Evolutionary conservation across 2,888 invertebrate species (phyloP).

Genomic region (Pyrocoelia pectoralis): DNA sequence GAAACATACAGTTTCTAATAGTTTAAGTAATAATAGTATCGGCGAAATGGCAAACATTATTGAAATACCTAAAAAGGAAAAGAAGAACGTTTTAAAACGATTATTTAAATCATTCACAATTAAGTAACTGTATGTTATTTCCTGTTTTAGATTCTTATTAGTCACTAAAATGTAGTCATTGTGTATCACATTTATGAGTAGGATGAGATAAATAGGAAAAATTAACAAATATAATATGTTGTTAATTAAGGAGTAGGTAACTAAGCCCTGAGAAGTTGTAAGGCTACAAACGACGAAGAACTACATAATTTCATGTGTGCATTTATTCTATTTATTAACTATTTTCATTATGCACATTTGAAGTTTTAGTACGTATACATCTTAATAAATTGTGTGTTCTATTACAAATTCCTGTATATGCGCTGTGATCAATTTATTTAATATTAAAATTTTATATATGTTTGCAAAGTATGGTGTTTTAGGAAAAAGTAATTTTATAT

Average conservation of each 20-base stretch:
- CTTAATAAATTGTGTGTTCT: conserved; percentile 33
- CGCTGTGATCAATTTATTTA: conserved; percentile 41
- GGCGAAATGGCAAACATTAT: conserved; percentile 41
- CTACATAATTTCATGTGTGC: conserved; percentile 19
- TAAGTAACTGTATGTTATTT: conserved; percentile 16
- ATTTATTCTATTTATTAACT: conserved; percentile 29
- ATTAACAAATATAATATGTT: too few relatives aligned
- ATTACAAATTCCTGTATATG: conserved; percentile 38
- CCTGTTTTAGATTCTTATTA: conserved; percentile 18
- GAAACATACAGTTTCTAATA: conserved; percentile 42
- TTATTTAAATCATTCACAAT: conserved; percentile 30
- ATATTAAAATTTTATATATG: conserved; percentile 26
- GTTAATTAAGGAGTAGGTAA: too few relatives aligned
- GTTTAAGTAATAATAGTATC: conserved; percentile 45
- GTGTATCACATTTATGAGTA: not conserved
- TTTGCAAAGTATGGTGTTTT: conserved; percentile 25
- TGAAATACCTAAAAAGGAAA: conserved; percentile 61
- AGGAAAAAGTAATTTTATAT: conserved; percentile 25
- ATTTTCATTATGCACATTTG: conserved; percentile 13
- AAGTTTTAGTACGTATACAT: conserved; percentile 11
- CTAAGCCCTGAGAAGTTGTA: not conserved
- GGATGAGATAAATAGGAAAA: too few relatives aligned
- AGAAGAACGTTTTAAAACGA: conserved; percentile 70
- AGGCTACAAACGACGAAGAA: not conserved
- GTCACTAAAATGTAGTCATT: not conserved